Conservation (phyloP, 2,888 invertebrate species). For the Serrognathus titanus region DNA sequence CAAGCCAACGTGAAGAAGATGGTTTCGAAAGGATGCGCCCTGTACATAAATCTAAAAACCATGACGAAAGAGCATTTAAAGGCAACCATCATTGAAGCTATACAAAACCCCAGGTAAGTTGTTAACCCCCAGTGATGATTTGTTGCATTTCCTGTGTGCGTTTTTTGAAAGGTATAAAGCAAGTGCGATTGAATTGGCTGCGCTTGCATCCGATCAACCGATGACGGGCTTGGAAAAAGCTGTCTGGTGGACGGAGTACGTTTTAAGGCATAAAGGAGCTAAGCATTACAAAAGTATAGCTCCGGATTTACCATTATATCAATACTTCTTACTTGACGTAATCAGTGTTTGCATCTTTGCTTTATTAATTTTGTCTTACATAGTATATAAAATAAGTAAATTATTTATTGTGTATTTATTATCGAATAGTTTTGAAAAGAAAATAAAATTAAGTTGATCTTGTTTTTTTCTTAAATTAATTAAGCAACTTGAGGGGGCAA, state of each 20-base stretch:
- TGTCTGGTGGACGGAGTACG: conserved; percentile 3
- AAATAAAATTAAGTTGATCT: background rate
- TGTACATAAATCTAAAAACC: conserved; percentile 24
- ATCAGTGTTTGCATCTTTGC: background rate
- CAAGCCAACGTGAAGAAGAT: conserved; percentile 29
- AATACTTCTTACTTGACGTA: background rate
- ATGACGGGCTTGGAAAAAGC: conserved; percentile 3
- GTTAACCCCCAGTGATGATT: background rate
- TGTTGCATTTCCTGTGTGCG: background rate
- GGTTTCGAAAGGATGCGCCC: conserved; percentile 25
- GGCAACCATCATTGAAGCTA: conserved; percentile 27
- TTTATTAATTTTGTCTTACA: background rate
- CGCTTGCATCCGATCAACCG: background rate
- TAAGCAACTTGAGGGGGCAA: no score
- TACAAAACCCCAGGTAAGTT: conserved; percentile 30
- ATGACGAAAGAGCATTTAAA: conserved; percentile 30
- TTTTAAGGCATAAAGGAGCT: background rate
- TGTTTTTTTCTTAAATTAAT: no score
- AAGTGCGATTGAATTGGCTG: background rate
- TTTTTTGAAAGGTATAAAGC: background rate
- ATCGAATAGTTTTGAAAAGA: background rate
- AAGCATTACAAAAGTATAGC: background rate
- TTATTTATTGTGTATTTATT: background rate
- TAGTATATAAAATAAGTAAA: background rate
- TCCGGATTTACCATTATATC: background rate